Percentiles rank a stretch among this genome's conserved stretches.
These are phyloP conservation scores for Scaptodrosophila latifasciaeformis DNA, from an alignment of 2,888 invertebrate species.

Conservation along the genomic window DNA sequence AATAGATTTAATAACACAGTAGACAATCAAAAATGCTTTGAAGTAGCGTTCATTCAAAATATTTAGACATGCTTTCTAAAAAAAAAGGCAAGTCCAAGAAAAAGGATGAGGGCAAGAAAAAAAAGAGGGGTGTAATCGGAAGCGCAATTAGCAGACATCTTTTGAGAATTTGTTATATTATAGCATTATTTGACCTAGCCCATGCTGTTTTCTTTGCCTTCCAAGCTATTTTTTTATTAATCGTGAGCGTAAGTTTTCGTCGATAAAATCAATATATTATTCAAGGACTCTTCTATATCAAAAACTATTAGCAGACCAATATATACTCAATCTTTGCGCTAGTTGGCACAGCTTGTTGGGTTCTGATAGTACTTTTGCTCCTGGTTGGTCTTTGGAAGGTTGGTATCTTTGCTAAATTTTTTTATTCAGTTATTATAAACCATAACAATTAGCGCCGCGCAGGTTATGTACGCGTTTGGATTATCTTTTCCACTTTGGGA, in stretches of 20 bases:
- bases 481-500: slow-evolving; percentile 45
- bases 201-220: slow-evolving; percentile 50
- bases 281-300: slow-evolving; percentile 4
- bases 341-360: slow-evolving; percentile 48
- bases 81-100: too few relatives aligned
- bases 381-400: slow-evolving; percentile 51
- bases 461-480: slow-evolving; percentile 41
- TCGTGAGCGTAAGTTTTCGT: slow-evolving; percentile 31
- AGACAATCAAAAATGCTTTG: too few relatives aligned
- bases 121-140: background rate
- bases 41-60: too few relatives aligned
- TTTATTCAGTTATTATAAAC: background rate
- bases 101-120: background rate
- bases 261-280: background rate
- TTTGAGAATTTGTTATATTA: slow-evolving; percentile 34
- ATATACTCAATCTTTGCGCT: slow-evolving; percentile 40
- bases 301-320: slow-evolving; percentile 19
- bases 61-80: too few relatives aligned
- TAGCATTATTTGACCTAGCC: slow-evolving; percentile 38
- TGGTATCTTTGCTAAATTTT: background rate
- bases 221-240: slow-evolving; percentile 36
- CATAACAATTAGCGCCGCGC: too few relatives aligned
- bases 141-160: slow-evolving; percentile 19
- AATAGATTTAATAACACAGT: too few relatives aligned
- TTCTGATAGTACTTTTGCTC: slow-evolving; percentile 39